Base-by-base conservation (phyloP, 2,797 vertebrate genomes). In the Aerospiza tachiro region DNA sequence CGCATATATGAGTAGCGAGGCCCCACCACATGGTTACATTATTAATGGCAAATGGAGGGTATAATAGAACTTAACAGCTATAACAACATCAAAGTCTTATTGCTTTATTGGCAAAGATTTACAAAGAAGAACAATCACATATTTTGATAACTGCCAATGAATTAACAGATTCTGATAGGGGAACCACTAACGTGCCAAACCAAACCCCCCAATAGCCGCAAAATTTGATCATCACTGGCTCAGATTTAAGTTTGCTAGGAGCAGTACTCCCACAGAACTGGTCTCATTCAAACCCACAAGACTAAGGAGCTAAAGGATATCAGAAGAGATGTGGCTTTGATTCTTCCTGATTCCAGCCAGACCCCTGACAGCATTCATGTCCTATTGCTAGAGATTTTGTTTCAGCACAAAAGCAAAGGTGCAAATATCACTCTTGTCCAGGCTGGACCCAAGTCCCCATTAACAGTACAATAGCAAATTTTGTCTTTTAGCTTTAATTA, bases 141-240 rank as follows among this genome's bases (percentile, higher is more conserved):
- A 0, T 42, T 75, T n/a, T 66, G 62, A 6, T 8, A 55, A 61
- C 1, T 35, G 36, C 25, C 58, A 42, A 42, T 73, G 45, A 52
- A 35, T 2, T 6, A 72, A 3, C 14, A 9, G 25, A 36, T 23
- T 10, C 15, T 3, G 42, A 23, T 0, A 47, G 50, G 13, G 26
- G 38, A 82, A 42, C 23, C 13, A 5, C 3, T 11, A 4, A 50
- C 0, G 1, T 8, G 26, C 61, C 68, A 47, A 81, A 58, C 1
- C 42, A 26, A 70, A 23, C 10, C 53, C 16, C 28, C 29, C 38
- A 55, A 0, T 1, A 47, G 15, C 10, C 0, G 3, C 49, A 35
- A 17, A 50, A 58, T 12, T 2, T 23, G 20, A 22, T 36, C 55
- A 25, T 26, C 29, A 10, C 42, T 42, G 74, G 9, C 71, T 75